Evolutionary conservation across 2,888 invertebrate species (phyloP).

Genomic region (Pasiphila rectangulata): DNA sequence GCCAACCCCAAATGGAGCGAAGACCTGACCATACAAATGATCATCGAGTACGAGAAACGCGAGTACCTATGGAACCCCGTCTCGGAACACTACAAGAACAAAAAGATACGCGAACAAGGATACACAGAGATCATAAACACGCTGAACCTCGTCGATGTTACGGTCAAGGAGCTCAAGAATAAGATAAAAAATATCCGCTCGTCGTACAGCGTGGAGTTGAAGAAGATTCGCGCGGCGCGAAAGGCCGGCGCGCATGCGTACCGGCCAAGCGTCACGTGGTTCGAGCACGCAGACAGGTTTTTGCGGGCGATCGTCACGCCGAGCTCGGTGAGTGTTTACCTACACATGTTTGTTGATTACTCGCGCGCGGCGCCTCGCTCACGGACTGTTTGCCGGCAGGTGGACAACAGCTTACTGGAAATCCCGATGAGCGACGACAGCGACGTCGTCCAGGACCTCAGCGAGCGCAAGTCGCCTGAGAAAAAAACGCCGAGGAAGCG

Average conservation of each 20-base stretch:
- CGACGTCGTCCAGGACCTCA: conserved; percentile 72
- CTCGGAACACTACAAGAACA: conserved; percentile 76
- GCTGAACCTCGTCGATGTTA: conserved; percentile 70
- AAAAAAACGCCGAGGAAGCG: conserved; percentile 74
- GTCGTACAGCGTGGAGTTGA: conserved; percentile 77
- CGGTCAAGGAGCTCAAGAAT: conserved; percentile 77
- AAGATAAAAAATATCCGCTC: conserved; percentile 79
- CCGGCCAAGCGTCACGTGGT: conserved; percentile 80
- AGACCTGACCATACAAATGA: conserved; percentile 76
- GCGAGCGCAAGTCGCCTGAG: conserved; percentile 73
- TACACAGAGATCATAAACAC: conserved; percentile 75
- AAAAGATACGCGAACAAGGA: conserved; percentile 75
- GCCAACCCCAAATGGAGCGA: conserved; percentile 79
- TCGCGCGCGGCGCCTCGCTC: conserved; percentile 42
- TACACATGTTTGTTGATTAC: conserved; percentile 44
- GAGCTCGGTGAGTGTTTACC: conserved; percentile 71
- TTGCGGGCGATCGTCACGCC: conserved; percentile 79
- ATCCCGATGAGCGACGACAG: conserved; percentile 74
- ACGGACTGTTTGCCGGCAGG: conserved; percentile 57
- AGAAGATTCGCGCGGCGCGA: conserved; percentile 78
- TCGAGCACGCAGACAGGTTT: conserved; percentile 80
- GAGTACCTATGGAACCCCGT: conserved; percentile 78
- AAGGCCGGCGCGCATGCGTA: conserved; percentile 80
- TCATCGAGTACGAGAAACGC: conserved; percentile 76
- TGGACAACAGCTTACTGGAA: conserved; percentile 72